phyloP scores from a whole-genome alignment of 2,888 invertebrate genomes.

The Nasonovia ribisnigri region DNA sequence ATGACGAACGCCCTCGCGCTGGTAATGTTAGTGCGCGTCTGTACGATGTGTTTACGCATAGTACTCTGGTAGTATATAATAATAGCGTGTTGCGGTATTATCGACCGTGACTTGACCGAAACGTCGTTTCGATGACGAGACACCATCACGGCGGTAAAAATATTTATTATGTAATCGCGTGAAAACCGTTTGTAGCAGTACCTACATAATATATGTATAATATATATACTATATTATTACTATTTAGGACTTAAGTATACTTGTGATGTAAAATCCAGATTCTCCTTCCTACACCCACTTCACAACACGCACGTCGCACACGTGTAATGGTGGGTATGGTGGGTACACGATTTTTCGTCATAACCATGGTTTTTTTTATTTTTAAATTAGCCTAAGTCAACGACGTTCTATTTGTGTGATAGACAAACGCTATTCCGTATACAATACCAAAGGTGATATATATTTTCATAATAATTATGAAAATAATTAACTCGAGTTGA shows the following conservation, averaged over 20 bases:
- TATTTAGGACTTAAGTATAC: too few relatives aligned
- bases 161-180: neutral
- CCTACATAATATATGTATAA: neutral
- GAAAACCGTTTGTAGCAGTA: neutral
- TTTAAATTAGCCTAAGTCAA: neutral
- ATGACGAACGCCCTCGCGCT: neutral
- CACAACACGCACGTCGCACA: neutral
- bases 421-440: neutral
- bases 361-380: neutral
- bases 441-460: neutral
- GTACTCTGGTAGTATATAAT: neutral
- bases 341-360: neutral
- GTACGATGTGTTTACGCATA: neutral
- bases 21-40: neutral
- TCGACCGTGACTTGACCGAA: slow-evolving; percentile 47
- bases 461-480: too few relatives aligned
- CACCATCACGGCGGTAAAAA: neutral
- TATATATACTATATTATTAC: neutral
- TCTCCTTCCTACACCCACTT: neutral
- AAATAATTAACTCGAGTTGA: neutral
- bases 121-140: neutral
- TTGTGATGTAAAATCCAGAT: neutral
- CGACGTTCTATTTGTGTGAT: neutral
- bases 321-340: too few relatives aligned
- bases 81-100: slow-evolving; percentile 10